Evolutionary conservation across 1,140 invertebrate species (phyloP), one percentile per base, ranked within the genome.

Genomic region (Lanistes nyassanus): DNA sequence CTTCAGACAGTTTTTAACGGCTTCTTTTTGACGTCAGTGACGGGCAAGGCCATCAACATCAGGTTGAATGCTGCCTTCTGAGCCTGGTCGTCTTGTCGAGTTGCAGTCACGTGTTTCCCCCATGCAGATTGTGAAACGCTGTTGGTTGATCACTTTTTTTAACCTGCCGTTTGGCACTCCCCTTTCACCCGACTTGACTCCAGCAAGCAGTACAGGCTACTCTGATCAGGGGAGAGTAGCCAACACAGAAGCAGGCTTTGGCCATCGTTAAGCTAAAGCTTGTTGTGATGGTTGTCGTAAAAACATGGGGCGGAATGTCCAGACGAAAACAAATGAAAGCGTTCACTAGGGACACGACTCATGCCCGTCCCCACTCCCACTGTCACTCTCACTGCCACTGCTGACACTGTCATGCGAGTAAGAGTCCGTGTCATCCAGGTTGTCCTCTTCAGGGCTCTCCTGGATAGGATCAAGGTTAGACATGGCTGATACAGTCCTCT

Each of bases 401-500:
- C 74, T 76, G 67, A 47, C 69, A 26, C 76, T 76, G 53, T 84
- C 82, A 68, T 87, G 84, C 5, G 80, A 80, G 74, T 85, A 87
- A 0, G 84, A 85, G 62, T 87, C 84, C 47, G 81, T 75, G 72
- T 86, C 84, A 13, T 80, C 78, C 16, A 81, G 76, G 26, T 83
- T 81, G 34, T 85, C 80, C 75, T 87, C 86, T 51, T 87, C 84
- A 31, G 86, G 86, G 51, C 81, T 83, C 69, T 87, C 86, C 74
- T 85, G 80, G 29, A 87, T 87, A 0, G 86, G 84, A 64, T 87
- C 85, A 76, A 87, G 79, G 75, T 87, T 87, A 42, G 86, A 87
- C 85, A 86, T 86, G 31, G 83, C 82, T 26, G 86, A 87, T 16
- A 87, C 82, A 1, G 84, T 87, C 67, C 86, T 82, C 71, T 87